Percentiles rank a stretch among this genome's conserved stretches.
Conservation (phyloP, 2,888 invertebrate species). For the Lysandra bellargus region DNA sequence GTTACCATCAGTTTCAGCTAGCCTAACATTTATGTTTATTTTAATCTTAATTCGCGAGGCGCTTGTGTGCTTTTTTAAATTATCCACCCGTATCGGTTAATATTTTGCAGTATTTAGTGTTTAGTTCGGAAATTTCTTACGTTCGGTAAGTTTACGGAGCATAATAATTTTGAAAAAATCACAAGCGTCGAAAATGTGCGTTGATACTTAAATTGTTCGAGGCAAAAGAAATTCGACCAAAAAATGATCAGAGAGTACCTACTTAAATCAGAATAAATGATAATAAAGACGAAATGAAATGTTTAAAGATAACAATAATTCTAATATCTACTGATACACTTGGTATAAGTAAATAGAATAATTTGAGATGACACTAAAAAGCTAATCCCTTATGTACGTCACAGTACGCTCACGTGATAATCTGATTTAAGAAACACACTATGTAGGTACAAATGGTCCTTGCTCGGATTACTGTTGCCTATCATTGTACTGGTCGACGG, state of each 20-base stretch:
- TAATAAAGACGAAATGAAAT: not conserved
- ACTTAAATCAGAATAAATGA: not conserved
- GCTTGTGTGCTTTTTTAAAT: conserved; percentile 57
- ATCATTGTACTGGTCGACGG: conserved; percentile 9
- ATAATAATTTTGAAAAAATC: conserved; percentile 27
- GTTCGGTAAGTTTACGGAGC: not conserved
- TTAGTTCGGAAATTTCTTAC: conserved; percentile 18
- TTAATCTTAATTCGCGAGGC: conserved; percentile 59
- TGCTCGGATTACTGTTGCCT: conserved; percentile 26
- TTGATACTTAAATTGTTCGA: conserved; percentile 6
- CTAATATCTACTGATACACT: not conserved
- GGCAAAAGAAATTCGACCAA: conserved; percentile 22
- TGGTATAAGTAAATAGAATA: not conserved
- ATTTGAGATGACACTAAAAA: conserved; percentile 9
- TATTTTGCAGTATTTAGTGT: conserved; percentile 22
- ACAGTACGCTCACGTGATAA: conserved; percentile 20
- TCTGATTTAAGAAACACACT: conserved; percentile 8
- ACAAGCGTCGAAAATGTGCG: conserved; percentile 34
- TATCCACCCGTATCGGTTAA: not conserved
- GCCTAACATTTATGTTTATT: conserved; percentile 66
- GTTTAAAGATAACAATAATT: not conserved
- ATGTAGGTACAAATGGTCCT: conserved; percentile 8
- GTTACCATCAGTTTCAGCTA: conserved; percentile 79
- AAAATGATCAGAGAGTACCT: not conserved
- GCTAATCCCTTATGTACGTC: not conserved